Evolutionary conservation across 2,797 vertebrate genomes (phyloP).

Genomic region (Chelon labrosus): DNA sequence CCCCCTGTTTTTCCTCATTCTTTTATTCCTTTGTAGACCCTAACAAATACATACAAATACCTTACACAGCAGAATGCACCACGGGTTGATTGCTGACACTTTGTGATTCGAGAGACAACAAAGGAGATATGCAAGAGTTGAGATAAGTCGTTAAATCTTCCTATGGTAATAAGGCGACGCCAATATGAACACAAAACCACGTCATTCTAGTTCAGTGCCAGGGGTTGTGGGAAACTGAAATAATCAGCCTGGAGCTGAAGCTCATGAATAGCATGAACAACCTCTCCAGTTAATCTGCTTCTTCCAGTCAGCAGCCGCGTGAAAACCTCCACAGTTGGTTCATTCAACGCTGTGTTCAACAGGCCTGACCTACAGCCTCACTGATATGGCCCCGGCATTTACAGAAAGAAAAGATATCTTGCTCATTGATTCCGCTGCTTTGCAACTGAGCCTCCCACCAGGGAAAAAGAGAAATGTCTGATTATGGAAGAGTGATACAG

Average conservation of each 20-base stretch:
- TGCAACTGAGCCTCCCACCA: conserved; percentile 10
- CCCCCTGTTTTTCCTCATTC: not conserved
- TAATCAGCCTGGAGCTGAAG: conserved; percentile 9
- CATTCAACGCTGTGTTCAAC: conserved; percentile 38
- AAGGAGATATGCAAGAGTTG: conserved; percentile 8
- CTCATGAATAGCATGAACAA: conserved; percentile 22
- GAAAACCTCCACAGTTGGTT: conserved; percentile 6
- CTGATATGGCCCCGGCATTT: conserved; percentile 41
- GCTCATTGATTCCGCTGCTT: conserved; percentile 33
- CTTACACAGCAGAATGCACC: not conserved
- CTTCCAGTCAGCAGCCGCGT: conserved; percentile 15
- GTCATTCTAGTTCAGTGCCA: not conserved
- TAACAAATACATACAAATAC: not conserved
- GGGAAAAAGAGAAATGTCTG: conserved; percentile 13
- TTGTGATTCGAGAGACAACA: conserved; percentile 1
- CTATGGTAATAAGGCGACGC: conserved; percentile 8
- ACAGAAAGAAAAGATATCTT: conserved; percentile 22
- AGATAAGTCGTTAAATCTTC: conserved; percentile 15
- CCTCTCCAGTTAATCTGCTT: conserved; percentile 36
- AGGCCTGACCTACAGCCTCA: conserved; percentile 21
- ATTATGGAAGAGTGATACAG: conserved; percentile 9
- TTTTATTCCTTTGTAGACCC: not conserved
- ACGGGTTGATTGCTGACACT: not conserved
- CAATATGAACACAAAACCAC: conserved; percentile 11
- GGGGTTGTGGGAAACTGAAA: conserved; percentile 29